Evolutionary conservation across 2,113 vertebrate genomes (phyloP).

Genomic region (Malaclemys terrapin): DNA sequence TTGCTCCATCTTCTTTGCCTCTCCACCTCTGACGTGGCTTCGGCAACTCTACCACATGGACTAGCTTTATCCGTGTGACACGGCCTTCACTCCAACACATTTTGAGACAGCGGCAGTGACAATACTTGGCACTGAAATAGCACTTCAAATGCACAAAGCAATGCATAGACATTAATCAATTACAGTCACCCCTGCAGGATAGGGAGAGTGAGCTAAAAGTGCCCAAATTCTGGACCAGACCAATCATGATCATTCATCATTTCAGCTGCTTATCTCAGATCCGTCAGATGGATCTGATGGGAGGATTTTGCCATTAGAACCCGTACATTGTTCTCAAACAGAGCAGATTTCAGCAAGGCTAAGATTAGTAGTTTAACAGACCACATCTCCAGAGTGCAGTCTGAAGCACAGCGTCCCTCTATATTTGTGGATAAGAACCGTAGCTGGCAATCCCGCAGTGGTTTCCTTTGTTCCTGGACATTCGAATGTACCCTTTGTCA

Average conservation of each 20-base stretch:
- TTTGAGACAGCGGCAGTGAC: background rate
- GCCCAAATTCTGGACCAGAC: too few relatives aligned
- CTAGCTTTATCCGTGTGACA: background rate
- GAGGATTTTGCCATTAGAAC: background rate
- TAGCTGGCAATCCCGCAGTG: conserved; percentile 80
- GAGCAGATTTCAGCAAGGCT: background rate
- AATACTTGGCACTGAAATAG: too few relatives aligned
- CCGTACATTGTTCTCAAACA: background rate
- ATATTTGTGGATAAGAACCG: conserved; percentile 75
- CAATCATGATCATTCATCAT: background rate
- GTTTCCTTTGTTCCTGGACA: conserved; percentile 78
- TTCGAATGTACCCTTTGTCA: conserved; percentile 77
- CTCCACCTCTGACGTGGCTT: background rate
- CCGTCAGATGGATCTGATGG: background rate
- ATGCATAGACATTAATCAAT: too few relatives aligned
- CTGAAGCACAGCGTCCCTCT: background rate
- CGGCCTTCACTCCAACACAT: background rate
- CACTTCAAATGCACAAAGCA: too few relatives aligned
- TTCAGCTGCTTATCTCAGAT: background rate
- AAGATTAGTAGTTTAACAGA: rapidly evolving
- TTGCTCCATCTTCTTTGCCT: background rate
- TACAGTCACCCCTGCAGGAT: too few relatives aligned
- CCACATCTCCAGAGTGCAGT: background rate
- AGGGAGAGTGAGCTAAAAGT: too few relatives aligned
- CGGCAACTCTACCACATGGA: background rate